Percentiles rank a stretch among this genome's conserved stretches.
Conservation (phyloP, 2,888 invertebrate species). For the Terebella lapidaria region DNA sequence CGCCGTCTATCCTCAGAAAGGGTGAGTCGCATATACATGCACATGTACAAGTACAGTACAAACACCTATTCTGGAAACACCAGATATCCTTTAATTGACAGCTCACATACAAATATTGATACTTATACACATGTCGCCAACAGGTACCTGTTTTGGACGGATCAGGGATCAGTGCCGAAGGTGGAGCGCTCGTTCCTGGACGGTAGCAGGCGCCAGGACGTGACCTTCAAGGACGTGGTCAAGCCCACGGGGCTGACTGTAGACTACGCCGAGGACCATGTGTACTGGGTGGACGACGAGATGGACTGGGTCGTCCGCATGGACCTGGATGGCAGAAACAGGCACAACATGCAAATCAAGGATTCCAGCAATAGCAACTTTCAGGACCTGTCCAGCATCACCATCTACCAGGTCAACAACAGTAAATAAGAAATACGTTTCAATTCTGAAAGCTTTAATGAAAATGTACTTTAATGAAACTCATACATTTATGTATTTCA, state of each 20-base stretch:
- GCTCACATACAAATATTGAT: too few species aligned
- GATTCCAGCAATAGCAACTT: background rate
- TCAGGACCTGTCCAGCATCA: constrained; percentile 11
- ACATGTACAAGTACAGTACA: too few species aligned
- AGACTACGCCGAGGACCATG: constrained; percentile 13
- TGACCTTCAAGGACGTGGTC: constrained; percentile 11
- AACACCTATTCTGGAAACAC: too few species aligned
- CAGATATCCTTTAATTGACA: too few species aligned
- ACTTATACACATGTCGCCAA: too few species aligned
- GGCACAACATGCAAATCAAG: background rate
- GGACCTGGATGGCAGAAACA: constrained; percentile 1
- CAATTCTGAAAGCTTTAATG: too few species aligned
- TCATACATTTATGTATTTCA: too few species aligned
- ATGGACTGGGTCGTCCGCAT: constrained; percentile 10
- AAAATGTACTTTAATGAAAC: too few species aligned
- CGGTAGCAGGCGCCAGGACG: constrained; percentile 6
- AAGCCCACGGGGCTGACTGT: constrained; percentile 17
- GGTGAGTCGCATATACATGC: constrained; percentile 35
- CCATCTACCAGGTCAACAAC: constrained; percentile 14
- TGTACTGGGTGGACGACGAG: constrained; percentile 20
- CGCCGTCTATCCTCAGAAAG: constrained; percentile 40
- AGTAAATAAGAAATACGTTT: too few species aligned
- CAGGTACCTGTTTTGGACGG: constrained; percentile 20
- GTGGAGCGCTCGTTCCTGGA: constrained; percentile 17
- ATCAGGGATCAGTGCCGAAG: constrained; percentile 16